Evolutionary conservation across 2,797 vertebrate species (phyloP).

Genomic region (Hydrocynus forskahlii): DNA sequence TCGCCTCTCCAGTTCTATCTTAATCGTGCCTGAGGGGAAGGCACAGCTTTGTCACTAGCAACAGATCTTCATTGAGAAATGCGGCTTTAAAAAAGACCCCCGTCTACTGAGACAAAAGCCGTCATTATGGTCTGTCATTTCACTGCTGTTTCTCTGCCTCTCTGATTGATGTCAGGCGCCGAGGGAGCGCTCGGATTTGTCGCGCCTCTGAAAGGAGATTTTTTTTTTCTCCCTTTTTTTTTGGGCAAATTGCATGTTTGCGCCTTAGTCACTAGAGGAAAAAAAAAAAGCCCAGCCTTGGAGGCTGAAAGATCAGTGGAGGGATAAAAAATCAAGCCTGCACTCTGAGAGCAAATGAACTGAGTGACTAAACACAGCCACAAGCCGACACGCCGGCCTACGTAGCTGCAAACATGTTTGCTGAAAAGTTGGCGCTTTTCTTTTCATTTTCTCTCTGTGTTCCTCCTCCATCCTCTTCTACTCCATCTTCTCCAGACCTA

Average conservation of each 20-base stretch:
- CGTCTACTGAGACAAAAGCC: conserved; percentile 28
- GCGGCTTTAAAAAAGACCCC: conserved; percentile 32
- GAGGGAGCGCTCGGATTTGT: conserved; percentile 7
- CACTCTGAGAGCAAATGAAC: neutral
- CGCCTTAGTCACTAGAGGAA: neutral
- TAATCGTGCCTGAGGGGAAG: neutral
- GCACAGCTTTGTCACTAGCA: neutral
- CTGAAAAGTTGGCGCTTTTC: neutral
- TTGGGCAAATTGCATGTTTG: conserved; percentile 9
- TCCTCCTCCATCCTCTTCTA: too few species aligned
- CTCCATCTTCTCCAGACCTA: too few species aligned
- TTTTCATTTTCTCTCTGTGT: neutral
- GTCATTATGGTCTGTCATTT: conserved; percentile 40
- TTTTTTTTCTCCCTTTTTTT: neutral
- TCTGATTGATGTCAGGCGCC: conserved; percentile 25
- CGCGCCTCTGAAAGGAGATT: neutral
- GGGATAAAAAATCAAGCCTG: neutral
- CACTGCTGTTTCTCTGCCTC: neutral
- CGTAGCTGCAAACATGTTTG: neutral
- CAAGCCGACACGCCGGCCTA: neutral
- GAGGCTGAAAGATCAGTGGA: neutral
- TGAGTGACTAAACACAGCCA: neutral
- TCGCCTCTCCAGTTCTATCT: conserved; percentile 12
- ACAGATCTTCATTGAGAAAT: conserved; percentile 27
- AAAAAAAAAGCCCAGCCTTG: neutral